Evolutionary conservation across 1,140 invertebrate species (phyloP).

Genomic region (Drosophila oshimai): DNA sequence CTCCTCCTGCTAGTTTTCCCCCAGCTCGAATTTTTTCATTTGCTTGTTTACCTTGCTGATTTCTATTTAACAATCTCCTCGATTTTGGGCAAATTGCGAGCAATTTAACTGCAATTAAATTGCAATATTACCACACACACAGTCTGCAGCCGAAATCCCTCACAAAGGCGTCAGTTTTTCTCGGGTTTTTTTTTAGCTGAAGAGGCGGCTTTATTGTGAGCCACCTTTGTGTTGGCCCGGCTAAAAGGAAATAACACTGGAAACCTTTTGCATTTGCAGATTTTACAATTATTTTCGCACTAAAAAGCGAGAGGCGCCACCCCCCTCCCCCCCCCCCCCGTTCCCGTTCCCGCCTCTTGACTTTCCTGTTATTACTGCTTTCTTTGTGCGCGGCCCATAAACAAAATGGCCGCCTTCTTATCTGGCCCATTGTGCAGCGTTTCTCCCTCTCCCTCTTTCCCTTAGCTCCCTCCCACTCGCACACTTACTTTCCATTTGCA

Average conservation of each 20-base stretch:
- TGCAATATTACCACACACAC: conserved; percentile 74
- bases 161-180: conserved; percentile 55
- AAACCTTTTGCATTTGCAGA: conserved; percentile 48
- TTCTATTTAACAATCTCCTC: neutral
- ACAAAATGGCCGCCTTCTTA: conserved; percentile 76
- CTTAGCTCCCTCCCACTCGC: neutral
- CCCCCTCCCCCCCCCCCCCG: neutral
- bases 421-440: conserved; percentile 39
- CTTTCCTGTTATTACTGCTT: conserved; percentile 55
- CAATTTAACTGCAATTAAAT: conserved; percentile 80
- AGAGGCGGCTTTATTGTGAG: conserved; percentile 46
- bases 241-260: conserved; percentile 47
- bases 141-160: conserved; percentile 36
- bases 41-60: conserved; percentile 46
- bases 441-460: neutral
- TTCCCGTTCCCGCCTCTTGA: conserved; percentile 69
- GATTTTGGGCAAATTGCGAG: conserved; percentile 48
- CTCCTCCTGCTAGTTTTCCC: conserved; percentile 9
- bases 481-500: conserved; percentile 10
- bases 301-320: conserved; percentile 53
- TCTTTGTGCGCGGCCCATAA: conserved; percentile 67
- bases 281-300: conserved; percentile 77
- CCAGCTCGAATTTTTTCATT: conserved; percentile 10
- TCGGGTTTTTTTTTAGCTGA: conserved; percentile 17
- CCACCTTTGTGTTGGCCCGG: conserved; percentile 47